Evolutionary conservation across 92 coral and sea anemone genomes (phyloP), one percentile per base, ranked within the genome.

Genomic region (Anthopleura xanthogrammica): DNA sequence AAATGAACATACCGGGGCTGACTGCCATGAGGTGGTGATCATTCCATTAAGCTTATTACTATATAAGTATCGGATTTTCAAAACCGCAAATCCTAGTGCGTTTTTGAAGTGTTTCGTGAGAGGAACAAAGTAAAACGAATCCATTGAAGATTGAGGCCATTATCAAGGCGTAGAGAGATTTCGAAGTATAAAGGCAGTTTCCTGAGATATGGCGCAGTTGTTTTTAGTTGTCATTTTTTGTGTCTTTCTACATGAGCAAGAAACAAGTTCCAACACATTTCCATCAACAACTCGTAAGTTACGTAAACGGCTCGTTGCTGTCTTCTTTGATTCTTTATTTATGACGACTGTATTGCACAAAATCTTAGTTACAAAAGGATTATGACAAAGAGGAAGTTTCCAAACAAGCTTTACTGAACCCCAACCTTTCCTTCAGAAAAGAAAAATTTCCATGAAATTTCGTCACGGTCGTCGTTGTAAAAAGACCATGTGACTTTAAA

Each of bases 1-100:
- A 70, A 81, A 70, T 64, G 77, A 41, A 81, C 50, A 65, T 22
- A 29, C 46, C 71, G 73, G 41, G 82, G 72, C 4, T 10, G 50
- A 60, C 52, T 56, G 41, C 29, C 52, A 11, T 8, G 39, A 79
- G 71, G 72, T 60, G 71, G n/a, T 19, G 19, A 39, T 16, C 39
- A 39, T 42, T 39, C 43, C 20, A 16, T 72, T 39, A 50, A 42
- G 58, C 58, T 54, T 54, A 54, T 54, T 54, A 54, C 58, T 54
- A 54, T 54, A 54, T 54, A 12, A 54, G 58, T 54, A 54, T 54
- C 58, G 58, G 14, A 54, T 54, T 16, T 54, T 54, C 11, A 54
- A 29, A 54, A 54, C 58, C 58, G 13, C 58, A 54, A 54, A 11
- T 54, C 16, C 16, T 13, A 54, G 58, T 54, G 58, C 58, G 58